Evolutionary conservation across 2,113 vertebrate species (phyloP).

Genomic region (Bagarius yarrelli): DNA sequence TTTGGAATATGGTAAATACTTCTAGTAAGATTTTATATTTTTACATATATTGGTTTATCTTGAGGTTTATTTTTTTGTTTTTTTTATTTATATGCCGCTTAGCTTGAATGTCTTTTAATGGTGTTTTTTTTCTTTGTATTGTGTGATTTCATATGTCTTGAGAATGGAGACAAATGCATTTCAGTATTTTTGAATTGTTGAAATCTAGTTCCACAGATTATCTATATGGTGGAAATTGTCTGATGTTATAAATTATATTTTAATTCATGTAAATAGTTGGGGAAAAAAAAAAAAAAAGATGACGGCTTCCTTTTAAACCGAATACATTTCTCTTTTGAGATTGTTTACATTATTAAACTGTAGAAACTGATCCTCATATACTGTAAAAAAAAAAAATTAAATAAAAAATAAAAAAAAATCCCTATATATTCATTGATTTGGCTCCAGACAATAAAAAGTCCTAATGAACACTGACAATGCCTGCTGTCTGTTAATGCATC

Average conservation of each 20-base stretch:
- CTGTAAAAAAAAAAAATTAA: constrained; percentile 80
- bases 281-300: constrained; percentile 71
- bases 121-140: constrained; percentile 77
- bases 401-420: background rate
- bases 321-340: constrained; percentile 88
- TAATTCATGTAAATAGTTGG: constrained; percentile 98
- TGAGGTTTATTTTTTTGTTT: constrained; percentile 77
- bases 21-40: constrained; percentile 96
- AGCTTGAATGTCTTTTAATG: constrained; percentile 85
- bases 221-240: constrained; percentile 92
- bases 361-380: constrained; percentile 99
- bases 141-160: constrained; percentile 93
- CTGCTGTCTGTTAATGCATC: constrained; percentile 10
- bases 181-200: constrained; percentile 99
- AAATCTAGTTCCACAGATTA: constrained; percentile 99
- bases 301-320: constrained; percentile 94
- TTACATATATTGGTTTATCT: constrained; percentile 84
- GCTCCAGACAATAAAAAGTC: constrained; percentile 89
- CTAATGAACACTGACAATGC: constrained; percentile 65
- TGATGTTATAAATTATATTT: constrained; percentile 99
- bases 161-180: constrained; percentile 90
- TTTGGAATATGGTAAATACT: constrained; percentile 80
- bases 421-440: constrained; percentile 88
- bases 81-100: constrained; percentile 95
- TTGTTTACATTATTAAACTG: constrained; percentile 99